phyloP scores from a whole-genome alignment of 1,140 invertebrate genomes.

The Zophobas morio region DNA sequence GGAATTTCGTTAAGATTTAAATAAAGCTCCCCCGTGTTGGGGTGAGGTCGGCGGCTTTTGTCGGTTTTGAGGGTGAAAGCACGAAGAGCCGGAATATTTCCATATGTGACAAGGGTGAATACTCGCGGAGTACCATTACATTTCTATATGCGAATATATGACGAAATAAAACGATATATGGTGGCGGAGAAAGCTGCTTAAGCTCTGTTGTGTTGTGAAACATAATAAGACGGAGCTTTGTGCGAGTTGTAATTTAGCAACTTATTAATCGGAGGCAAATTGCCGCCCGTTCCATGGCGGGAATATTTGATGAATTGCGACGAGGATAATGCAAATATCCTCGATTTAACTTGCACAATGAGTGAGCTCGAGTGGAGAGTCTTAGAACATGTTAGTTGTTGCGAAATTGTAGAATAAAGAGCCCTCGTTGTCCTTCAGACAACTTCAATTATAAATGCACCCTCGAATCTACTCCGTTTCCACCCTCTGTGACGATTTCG shows the following conservation, averaged over 20 bases:
- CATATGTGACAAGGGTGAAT: constrained; percentile 63
- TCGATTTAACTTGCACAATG: constrained; percentile 58
- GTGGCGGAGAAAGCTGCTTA: constrained; percentile 12
- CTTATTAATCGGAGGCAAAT: constrained; percentile 33
- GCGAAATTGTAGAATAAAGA: constrained; percentile 57
- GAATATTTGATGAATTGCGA: constrained; percentile 24
- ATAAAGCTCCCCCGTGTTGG: constrained; percentile 57
- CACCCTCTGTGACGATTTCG: constrained; percentile 22
- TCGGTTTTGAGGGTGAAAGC: constrained; percentile 55
- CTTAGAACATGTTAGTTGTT: constrained; percentile 53
- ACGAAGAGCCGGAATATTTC: constrained; percentile 57
- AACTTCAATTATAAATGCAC: constrained; percentile 58
- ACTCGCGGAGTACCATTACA: constrained; percentile 59
- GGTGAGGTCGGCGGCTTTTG: constrained; percentile 56
- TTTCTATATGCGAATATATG: constrained; percentile 50
- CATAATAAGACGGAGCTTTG: neutral
- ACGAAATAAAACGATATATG: constrained; percentile 42
- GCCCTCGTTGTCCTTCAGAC: constrained; percentile 56
- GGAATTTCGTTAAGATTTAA: constrained; percentile 62
- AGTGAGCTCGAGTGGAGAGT: constrained; percentile 49
- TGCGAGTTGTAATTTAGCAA: constrained; percentile 23
- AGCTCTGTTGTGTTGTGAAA: constrained; percentile 8
- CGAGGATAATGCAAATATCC: constrained; percentile 55
- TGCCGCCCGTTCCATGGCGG: constrained; percentile 1
- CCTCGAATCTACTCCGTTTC: constrained; percentile 20